Percentiles rank a stretch among this genome's conserved stretches.
phyloP scores from a whole-genome alignment of 1,140 invertebrate species.

The Calephelis virginiensis region DNA sequence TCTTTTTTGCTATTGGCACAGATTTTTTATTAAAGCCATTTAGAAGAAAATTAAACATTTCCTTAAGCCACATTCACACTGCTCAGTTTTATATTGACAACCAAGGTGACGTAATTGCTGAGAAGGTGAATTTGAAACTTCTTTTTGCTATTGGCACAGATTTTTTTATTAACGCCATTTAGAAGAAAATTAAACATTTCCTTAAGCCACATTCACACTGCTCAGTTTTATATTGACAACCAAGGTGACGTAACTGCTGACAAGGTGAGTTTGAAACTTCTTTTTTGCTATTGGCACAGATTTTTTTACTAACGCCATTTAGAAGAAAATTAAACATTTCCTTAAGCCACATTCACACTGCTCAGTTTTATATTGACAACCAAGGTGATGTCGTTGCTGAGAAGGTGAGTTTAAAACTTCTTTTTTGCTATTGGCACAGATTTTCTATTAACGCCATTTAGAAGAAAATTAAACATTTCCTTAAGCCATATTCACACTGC shows the following conservation, averaged over 20 bases:
- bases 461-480: too few species aligned
- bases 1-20: too few species aligned
- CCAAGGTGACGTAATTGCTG: constrained; percentile 46
- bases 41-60: too few species aligned
- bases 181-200: constrained; percentile 85
- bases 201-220: constrained; percentile 84
- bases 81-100: too few species aligned
- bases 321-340: constrained; percentile 85
- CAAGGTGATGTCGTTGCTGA: constrained; percentile 84
- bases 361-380: constrained; percentile 87
- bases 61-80: too few species aligned
- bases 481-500: too few species aligned
- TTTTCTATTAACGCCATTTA: constrained; percentile 47
- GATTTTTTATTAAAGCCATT: constrained; percentile 57
- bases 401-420: constrained; percentile 74
- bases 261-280: too few species aligned
- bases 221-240: constrained; percentile 87
- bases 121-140: too few species aligned
- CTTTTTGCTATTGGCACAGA: too few species aligned
- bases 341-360: constrained; percentile 84
- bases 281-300: too few species aligned
- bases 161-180: constrained; percentile 67
- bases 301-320: constrained; percentile 67
- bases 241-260: constrained; percentile 67
- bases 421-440: too few species aligned